A percentile compares a stretch with the other conserved stretches of the same genome.
Conservation (phyloP, 2,113 vertebrate species). For the Porphyrio hochstetteri region DNA sequence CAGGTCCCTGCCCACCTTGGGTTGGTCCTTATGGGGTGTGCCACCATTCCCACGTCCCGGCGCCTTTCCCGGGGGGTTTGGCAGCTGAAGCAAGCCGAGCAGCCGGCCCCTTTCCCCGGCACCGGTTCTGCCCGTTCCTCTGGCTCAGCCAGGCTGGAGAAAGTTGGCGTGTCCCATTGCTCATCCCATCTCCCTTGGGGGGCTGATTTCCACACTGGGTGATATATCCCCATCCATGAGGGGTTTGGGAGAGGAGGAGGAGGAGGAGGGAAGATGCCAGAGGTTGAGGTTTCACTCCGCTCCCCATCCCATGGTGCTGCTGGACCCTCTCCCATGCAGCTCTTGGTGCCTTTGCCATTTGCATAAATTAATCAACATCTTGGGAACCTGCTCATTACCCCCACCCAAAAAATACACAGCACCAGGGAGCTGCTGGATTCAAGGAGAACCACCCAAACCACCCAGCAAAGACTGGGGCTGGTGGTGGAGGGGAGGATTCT, state of each 20-base stretch:
- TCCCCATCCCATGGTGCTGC: fast-evolving
- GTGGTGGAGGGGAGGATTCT: not conserved
- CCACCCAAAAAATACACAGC: fast-evolving
- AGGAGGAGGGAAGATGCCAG: fast-evolving
- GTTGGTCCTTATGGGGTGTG: not conserved
- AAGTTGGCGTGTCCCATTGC: not conserved
- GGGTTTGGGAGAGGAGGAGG: not conserved
- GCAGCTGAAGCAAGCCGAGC: not conserved
- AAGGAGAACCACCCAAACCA: fast-evolving
- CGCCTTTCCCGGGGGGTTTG: not conserved
- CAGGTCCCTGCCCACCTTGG: not conserved
- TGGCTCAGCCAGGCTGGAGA: not conserved
- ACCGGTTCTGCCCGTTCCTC: constrained; percentile 40
- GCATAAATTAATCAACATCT: not conserved
- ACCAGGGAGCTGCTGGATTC: not conserved
- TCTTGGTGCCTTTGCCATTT: not conserved
- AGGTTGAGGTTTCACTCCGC: not conserved
- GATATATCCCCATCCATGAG: fast-evolving
- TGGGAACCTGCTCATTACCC: not conserved
- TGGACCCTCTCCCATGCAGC: not conserved
- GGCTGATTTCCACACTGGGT: fast-evolving
- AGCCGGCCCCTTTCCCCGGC: not conserved
- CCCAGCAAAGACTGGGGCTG: not conserved
- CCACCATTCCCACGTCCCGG: not conserved
- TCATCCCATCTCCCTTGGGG: not conserved